Evolutionary conservation across 2,113 vertebrate species (phyloP), one percentile per base, ranked within the genome.

Genomic region (Telmatochromis sp.): DNA sequence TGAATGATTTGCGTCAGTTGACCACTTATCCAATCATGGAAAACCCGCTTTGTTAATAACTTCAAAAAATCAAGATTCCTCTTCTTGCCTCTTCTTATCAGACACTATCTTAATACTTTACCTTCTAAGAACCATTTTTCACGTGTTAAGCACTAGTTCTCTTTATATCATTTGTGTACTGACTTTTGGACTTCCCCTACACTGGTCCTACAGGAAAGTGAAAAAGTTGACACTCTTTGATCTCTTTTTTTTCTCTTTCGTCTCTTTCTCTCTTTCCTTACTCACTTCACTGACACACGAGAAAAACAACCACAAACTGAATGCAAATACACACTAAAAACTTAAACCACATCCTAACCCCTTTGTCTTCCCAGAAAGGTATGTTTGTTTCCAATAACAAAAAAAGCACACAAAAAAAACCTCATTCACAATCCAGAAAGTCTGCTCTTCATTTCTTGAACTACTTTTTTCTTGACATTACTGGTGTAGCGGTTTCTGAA

Each of bases 311-410:
- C 89, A 42, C 81, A 87, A 60, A 73, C 40, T 73, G 80, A 21
- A 73, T 15, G 26, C 35, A 58, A 78, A 31, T 31, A 31, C 6
- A 80, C 58, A 82, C 6, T 8, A 23, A 51, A 65, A 17, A 55
- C 26, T 47, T 21, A 73, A 87, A 90, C 91, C 93, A 93, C 93
- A 83, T 93, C 89, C 89, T 86, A 75, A 81, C 47, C 81, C 21
- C 26, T 2, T 57, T 37, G 6, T 84, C 1, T 91, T 91, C 70
- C 84, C 47, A 73, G 83, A 89, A 93, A 65, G 75, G 9, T 75
- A 40, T 23, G 42, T 53, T 11, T 33, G 40, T 80, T 93, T 91
- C 78, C 19, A 80, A 15, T 31, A 57, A 83, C 7, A 80, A 28
- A 86, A 80, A 63, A 40, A 4, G 42, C 63, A 28, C 45, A 86